Evolutionary conservation across 1,140 invertebrate genomes (phyloP).

Genomic region (Atta cephalotes): DNA sequence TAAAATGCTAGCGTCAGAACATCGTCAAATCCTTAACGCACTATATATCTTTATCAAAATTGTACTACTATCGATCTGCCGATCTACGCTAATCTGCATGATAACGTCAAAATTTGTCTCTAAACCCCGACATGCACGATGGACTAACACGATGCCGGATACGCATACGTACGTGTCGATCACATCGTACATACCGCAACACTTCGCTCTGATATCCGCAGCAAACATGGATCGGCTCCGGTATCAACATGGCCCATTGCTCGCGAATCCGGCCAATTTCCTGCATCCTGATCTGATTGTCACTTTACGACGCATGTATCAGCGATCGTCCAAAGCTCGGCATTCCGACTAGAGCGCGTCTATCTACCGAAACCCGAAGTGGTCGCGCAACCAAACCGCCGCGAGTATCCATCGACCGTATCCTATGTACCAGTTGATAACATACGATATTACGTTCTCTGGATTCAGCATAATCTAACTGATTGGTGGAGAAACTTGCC

Average conservation of each 20-base stretch:
- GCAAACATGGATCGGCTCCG: slow-evolving; percentile 54
- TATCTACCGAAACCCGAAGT: slow-evolving; percentile 47
- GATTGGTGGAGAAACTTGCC: slow-evolving; percentile 64
- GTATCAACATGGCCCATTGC: slow-evolving; percentile 86
- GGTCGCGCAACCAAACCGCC: slow-evolving; percentile 19
- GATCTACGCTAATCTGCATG: neutral
- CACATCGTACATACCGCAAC: slow-evolving; percentile 59
- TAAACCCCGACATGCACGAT: neutral
- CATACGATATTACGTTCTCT: slow-evolving; percentile 66
- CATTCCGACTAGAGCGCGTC: slow-evolving; percentile 45
- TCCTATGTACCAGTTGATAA: slow-evolving; percentile 67
- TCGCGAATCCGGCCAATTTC: slow-evolving; percentile 86
- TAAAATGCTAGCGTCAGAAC: slow-evolving; percentile 3
- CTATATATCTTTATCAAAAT: slow-evolving; percentile 54
- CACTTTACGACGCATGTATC: slow-evolving; percentile 86
- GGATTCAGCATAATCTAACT: slow-evolving; percentile 76
- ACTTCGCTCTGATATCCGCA: slow-evolving; percentile 71
- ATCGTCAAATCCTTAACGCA: slow-evolving; percentile 16
- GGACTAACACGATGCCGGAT: neutral
- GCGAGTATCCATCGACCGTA: slow-evolving; percentile 67
- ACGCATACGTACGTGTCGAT: slow-evolving; percentile 29
- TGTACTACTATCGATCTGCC: neutral
- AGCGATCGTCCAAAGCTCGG: slow-evolving; percentile 35
- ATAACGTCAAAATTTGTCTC: slow-evolving; percentile 55
- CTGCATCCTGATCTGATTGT: slow-evolving; percentile 84